Percentiles rank a stretch among this genome's conserved stretches.
Evolutionary conservation across 2,113 vertebrate species (phyloP).

Genomic region (Stictonetta naevosa): DNA sequence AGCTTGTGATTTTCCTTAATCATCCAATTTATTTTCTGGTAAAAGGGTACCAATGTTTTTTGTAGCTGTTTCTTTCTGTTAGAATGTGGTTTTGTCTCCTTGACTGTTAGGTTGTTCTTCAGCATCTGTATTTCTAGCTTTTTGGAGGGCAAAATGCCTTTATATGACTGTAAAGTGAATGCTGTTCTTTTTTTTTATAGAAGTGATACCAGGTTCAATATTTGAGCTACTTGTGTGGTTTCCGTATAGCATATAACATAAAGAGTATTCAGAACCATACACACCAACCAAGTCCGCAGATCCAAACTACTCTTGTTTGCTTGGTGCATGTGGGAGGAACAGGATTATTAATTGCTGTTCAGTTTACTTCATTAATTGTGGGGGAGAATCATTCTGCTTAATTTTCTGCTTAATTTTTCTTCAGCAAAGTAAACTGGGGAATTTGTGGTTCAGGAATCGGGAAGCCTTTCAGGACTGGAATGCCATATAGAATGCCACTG

Average conservation of each 20-base stretch:
- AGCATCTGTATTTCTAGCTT: background rate
- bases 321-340: background rate
- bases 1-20: background rate
- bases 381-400: background rate
- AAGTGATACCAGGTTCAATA: background rate
- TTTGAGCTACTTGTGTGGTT: background rate
- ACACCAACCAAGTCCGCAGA: background rate
- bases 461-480: background rate
- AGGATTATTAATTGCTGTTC: background rate
- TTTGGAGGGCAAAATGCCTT: background rate
- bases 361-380: background rate
- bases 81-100: background rate
- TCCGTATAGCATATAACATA: background rate
- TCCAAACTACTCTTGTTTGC: background rate
- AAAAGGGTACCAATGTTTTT: background rate
- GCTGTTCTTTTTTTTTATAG: background rate
- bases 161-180: background rate
- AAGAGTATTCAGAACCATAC: background rate
- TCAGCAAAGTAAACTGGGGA: background rate
- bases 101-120: background rate
- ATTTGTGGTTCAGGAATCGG: background rate
- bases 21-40: background rate
- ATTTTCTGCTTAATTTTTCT: background rate
- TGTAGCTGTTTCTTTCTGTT: background rate
- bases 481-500: background rate